Evolutionary conservation across 2,113 vertebrate genomes (phyloP).

Genomic region (Cebidichthys violaceus): DNA sequence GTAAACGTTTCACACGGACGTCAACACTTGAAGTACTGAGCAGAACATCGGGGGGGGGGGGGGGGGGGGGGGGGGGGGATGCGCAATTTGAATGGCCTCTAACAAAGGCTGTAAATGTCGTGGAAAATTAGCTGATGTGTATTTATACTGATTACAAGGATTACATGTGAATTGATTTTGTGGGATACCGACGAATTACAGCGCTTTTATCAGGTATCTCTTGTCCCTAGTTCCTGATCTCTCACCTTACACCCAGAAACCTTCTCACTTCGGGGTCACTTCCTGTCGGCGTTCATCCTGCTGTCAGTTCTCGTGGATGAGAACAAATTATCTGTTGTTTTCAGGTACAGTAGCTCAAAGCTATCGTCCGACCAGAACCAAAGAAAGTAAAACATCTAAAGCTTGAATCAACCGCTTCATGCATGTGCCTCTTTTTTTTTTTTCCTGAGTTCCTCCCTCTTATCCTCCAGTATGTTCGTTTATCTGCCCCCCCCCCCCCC

Average conservation of each 20-base stretch:
- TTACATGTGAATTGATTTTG: no score
- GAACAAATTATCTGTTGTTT: neutral
- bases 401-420: neutral
- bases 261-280: neutral
- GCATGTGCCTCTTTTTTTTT: no score
- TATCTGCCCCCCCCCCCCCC: conserved; percentile 50
- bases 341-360: neutral
- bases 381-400: neutral
- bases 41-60: no score
- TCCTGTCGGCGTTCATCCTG: neutral
- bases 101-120: neutral
- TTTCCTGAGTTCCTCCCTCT: conserved; percentile 21
- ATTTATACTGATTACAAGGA: no score
- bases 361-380: no score
- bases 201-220: no score
- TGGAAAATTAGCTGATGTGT: neutral
- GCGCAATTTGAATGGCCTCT: neutral
- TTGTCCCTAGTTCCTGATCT: no score
- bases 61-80: no score
- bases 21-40: neutral
- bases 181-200: no score
- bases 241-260: no score
- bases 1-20: neutral
- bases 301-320: neutral
- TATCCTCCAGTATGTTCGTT: conserved; percentile 18